Percentiles rank a stretch among this genome's conserved stretches.
phyloP scores from a whole-genome alignment of 2,797 vertebrate genomes.

The Malacoraja senta region DNA sequence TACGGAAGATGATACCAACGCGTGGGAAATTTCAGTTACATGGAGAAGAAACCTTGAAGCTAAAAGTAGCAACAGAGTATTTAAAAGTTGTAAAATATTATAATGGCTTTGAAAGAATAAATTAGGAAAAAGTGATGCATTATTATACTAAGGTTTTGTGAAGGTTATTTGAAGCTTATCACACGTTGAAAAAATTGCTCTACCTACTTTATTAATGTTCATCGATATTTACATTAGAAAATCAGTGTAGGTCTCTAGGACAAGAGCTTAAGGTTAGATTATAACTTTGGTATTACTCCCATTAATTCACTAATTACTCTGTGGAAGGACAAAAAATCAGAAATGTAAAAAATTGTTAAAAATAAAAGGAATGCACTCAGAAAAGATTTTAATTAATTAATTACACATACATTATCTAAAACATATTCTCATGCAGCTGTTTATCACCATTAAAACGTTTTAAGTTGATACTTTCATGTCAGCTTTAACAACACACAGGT shows the following conservation, averaged over 20 bases:
- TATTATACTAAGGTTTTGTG: neutral
- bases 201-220: neutral
- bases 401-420: too few species aligned
- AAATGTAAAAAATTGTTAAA: too few species aligned
- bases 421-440: too few species aligned
- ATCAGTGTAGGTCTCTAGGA: neutral
- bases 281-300: neutral
- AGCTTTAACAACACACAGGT: too few species aligned
- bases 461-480: too few species aligned
- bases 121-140: neutral
- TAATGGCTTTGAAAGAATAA: neutral
- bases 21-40: neutral
- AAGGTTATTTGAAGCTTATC: neutral
- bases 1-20: neutral
- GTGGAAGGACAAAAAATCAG: neutral
- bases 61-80: neutral
- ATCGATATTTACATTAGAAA: neutral
- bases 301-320: neutral
- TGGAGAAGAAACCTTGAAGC: neutral
- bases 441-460: too few species aligned
- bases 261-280: neutral
- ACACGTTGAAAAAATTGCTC: neutral
- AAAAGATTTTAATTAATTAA: too few species aligned
- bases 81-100: neutral
- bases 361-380: too few species aligned